phyloP scores from a whole-genome alignment of 2,113 vertebrate species.

The Felis catus region F.catus_Fca126_mat1.0 CM031417.1:49955501-49956000 shows the following conservation, averaged over 20 bases:
- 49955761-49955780: neutral
- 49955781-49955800: neutral
- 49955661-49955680: slow-evolving; percentile 29
- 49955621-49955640: slow-evolving; percentile 53
- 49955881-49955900: neutral
- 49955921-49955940: neutral
- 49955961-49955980: too few relatives aligned
- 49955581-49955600: slow-evolving; percentile 24
- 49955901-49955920: neutral
- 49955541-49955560: slow-evolving; percentile 5
- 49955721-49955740: neutral
- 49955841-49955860: neutral
- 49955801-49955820: neutral
- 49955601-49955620: neutral
- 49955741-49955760: neutral
- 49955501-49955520: slow-evolving; percentile 29
- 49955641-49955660: slow-evolving; percentile 34
- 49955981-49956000: too few relatives aligned
- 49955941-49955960: neutral
- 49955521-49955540: slow-evolving; percentile 39
- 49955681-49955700: neutral
- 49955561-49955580: neutral
- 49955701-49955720: neutral
- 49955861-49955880: neutral
- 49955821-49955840: neutral